Percentiles rank a stretch among this genome's conserved stretches.
Evolutionary conservation across 2,797 vertebrate species (phyloP).

Genomic region (Aulostomus chinensis): DNA sequence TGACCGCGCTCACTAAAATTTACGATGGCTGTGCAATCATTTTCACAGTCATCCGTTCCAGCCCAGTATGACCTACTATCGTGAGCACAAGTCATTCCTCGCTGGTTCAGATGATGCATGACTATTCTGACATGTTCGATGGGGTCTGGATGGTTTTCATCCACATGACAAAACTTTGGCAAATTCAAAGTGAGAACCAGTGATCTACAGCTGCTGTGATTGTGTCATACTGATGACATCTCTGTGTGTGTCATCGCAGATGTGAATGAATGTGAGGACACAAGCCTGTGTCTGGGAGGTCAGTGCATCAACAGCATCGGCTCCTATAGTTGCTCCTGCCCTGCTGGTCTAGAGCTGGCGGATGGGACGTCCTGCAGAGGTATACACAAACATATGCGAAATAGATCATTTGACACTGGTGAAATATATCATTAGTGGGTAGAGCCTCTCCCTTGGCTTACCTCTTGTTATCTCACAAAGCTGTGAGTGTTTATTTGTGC

Average conservation of each 20-base stretch:
- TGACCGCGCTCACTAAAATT: conserved; percentile 6
- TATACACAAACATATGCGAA: conserved; percentile 22
- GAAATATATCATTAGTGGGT: conserved; percentile 26
- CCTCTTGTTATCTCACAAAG: conserved; percentile 36
- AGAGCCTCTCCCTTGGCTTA: conserved; percentile 16
- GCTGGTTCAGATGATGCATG: conserved; percentile 23
- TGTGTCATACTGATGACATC: conserved; percentile 46
- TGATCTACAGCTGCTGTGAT: conserved; percentile 43
- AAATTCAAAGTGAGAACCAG: conserved; percentile 19
- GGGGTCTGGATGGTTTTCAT: conserved; percentile 50
- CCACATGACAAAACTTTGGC: conserved; percentile 29
- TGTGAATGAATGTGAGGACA: conserved; percentile 76
- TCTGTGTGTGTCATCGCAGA: conserved; percentile 59
- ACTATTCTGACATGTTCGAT: conserved; percentile 38
- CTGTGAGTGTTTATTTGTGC: conserved; percentile 39
- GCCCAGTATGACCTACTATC: background rate
- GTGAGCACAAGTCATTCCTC: conserved; percentile 27
- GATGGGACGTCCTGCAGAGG: conserved; percentile 69
- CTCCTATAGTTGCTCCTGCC: conserved; percentile 72
- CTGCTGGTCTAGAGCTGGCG: conserved; percentile 66
- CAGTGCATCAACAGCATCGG: conserved; percentile 72
- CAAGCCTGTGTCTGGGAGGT: conserved; percentile 61
- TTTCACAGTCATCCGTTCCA: conserved; percentile 37
- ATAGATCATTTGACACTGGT: conserved; percentile 3
- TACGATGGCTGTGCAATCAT: conserved; percentile 11